Percentiles rank a stretch among this genome's conserved stretches.
These are phyloP conservation scores for Garrulus glandarius DNA, from an alignment of 2,797 vertebrate genomes.

Conservation along the genomic window DNA sequence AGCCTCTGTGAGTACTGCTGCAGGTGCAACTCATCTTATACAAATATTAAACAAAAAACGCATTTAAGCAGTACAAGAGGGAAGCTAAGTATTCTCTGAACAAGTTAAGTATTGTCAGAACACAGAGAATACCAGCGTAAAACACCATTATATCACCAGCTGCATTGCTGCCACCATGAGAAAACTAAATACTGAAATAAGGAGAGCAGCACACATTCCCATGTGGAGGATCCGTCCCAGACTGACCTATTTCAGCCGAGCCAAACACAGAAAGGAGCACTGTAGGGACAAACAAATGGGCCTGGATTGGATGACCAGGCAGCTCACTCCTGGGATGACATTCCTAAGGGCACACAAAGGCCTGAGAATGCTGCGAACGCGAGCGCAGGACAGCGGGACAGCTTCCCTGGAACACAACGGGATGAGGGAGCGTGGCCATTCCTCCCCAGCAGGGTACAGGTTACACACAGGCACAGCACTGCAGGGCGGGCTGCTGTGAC, in stretches of 20 bases:
- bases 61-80: background rate
- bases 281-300: background rate
- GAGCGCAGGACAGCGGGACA: fast-evolving
- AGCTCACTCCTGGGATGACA: background rate
- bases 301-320: background rate
- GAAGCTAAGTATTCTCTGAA: background rate
- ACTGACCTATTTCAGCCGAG: background rate
- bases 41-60: background rate
- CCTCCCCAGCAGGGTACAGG: background rate
- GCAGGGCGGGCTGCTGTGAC: fast-evolving
- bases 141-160: background rate
- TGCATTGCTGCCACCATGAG: background rate
- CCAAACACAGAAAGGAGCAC: background rate
- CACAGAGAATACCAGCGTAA: background rate
- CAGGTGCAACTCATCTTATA: background rate
- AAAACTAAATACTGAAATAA: background rate
- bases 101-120: background rate
- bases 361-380: fast-evolving
- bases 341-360: background rate
- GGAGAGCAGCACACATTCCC: background rate
- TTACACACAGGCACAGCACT: background rate
- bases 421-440: background rate
- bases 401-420: background rate
- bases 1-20: fast-evolving
- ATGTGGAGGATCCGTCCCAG: fast-evolving